A percentile compares a stretch with the other conserved stretches of the same genome.
phyloP scores from a whole-genome alignment of 2,113 vertebrate species.

The Prietella phreatophila region DNA sequence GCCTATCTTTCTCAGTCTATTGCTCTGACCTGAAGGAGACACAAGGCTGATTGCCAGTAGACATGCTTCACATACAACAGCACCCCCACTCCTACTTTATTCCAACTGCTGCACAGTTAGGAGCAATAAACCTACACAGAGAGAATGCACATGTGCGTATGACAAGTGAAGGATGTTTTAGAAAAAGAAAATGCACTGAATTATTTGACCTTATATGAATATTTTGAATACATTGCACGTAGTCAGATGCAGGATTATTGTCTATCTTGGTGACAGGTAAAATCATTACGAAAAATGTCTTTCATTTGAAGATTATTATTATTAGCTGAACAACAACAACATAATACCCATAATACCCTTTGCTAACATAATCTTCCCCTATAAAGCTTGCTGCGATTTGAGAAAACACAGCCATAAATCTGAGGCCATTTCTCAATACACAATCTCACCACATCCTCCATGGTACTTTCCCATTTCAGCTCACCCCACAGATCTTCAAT shows the following conservation, averaged over 20 bases:
- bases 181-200: not conserved
- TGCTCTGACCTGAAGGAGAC: conserved; percentile 59
- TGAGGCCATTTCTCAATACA: not conserved
- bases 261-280: not conserved
- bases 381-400: not conserved
- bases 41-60: conserved; percentile 59
- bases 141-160: conserved; percentile 45
- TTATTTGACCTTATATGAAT: not conserved
- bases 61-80: conserved; percentile 56
- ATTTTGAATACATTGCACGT: not conserved
- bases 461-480: not conserved
- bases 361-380: not conserved
- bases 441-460: not conserved
- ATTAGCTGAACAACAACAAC: too few relatives aligned
- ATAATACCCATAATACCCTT: not conserved
- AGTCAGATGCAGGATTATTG: not conserved
- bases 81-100: not conserved
- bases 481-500: not conserved
- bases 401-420: not conserved
- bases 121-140: conserved; percentile 47
- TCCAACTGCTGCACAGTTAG: conserved; percentile 40
- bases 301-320: not conserved
- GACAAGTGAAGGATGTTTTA: conserved; percentile 34
- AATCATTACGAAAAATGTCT: not conserved
- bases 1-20: conserved; percentile 59